Base-by-base conservation (phyloP, 1,140 invertebrate genomes). In the Centruroides sculpturatus region DNA sequence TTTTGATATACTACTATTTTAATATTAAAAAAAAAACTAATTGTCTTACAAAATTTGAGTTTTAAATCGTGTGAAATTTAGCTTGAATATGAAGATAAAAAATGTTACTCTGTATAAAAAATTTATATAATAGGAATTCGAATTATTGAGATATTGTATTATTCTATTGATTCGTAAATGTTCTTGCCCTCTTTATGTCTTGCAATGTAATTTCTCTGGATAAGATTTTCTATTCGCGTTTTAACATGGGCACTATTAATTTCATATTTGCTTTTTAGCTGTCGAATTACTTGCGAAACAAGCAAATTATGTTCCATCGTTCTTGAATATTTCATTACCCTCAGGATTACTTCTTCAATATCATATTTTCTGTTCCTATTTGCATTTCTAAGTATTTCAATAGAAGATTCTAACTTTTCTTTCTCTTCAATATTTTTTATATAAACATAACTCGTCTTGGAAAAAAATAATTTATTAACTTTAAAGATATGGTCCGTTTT, bases 321-420 rank as follows among this genome's bases (percentile, higher is more conserved):
- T 80, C 97, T 97, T 59, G 95, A 81, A 35, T 91, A 89, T 78
- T 99, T 99, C 96, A 99, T 99, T 69, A 99, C 97, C 69, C 96
- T 83, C 55, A 99, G 96, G 71, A 99, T 97, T 49, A 96, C 95
- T 47, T 96, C 96, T 79, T 99, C 96, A 64, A 99, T 98, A 73
- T 98, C 96, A 74, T 98, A 94, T 76, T 98, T 98, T 62, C 96
- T 81, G 76, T 99, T 96, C 75, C 99, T 96, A 72, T 99, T 95
- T 12, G 97, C 92, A 79, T 98, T 99, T 6, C 95, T 73, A 89
- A 86, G 63, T 95, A 81, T 74, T 41, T 41, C 41, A 8, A 8
- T 8, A 41, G 8, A 41, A 41, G 5, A 41, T 41, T 41, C 41
- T 41, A 8, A 6, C 8, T 41, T 41, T 6, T 41, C 5, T 41